Base-by-base conservation (phyloP, 2,888 invertebrate species). In the Drosophila tripunctata region DNA sequence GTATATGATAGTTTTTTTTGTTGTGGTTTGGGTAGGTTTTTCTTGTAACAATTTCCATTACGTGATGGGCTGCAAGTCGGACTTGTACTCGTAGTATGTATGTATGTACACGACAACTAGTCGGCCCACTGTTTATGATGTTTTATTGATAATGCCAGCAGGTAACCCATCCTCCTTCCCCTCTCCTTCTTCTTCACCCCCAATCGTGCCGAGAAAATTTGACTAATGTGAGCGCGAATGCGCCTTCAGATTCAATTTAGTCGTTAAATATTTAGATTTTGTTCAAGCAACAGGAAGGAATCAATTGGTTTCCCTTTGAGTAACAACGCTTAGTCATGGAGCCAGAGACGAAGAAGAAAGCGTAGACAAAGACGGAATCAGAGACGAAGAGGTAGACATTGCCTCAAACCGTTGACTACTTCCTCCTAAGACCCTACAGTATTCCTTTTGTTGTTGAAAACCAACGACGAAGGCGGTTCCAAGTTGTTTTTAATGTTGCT, bases 201-300 rank as follows among this genome's bases (percentile, higher is more conserved):
- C 10, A 33, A 43, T 67, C 85, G 67, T 66, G 82, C 65, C 72
- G 41, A 50, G 33, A 48, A 87, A 81, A 84, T 87, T 82, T 84
- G 85, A 84, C 85, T 87, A 87, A 80, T 79, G 81, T 80, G 58
- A 58, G 77, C 60, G 66, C 67, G 81, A 58, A 80, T 56, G 66
- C 67, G 81, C 87, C 87, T 84, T 87, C 82, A 81, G 75, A 81
- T 87, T 84, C 87, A 82, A 82, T 82, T 82, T 81, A 82, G 87
- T 87, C 67, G 85, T 82, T 82, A 82, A 82, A 87, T 87, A 82
- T 84, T 82, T 82, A 87, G 87, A 82, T 81, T 81, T 83, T 63
- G 61, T 62, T 63, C 19, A 45, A 36, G 67, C 65, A 86, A 78
- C 81, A 87, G 81, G 81, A 82, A 82, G 81, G 81, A 82, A 82